A percentile compares a stretch with the other conserved stretches of the same genome.
These are phyloP conservation scores for Itoplectis maculator DNA, from an alignment of 2,888 invertebrate species.

Conservation along the genomic window DNA sequence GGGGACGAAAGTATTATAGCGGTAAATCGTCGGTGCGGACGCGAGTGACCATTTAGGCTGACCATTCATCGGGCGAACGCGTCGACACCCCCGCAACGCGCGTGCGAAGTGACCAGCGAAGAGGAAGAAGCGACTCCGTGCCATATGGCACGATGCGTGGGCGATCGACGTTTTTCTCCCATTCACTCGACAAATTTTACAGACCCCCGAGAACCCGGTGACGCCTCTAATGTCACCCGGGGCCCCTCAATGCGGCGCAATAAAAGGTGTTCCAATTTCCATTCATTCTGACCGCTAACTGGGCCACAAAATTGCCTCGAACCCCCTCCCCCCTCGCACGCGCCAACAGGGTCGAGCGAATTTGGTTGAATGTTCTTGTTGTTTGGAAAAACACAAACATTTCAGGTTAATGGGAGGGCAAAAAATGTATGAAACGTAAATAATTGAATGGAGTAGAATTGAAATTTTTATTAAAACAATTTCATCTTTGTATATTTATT, in stretches of 20 bases:
- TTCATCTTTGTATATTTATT: not conserved
- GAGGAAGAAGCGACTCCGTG: conserved; percentile 57
- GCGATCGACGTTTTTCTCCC: conserved; percentile 52
- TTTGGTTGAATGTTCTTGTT: not conserved
- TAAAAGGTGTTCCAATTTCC: conserved; percentile 54
- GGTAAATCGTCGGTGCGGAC: conserved; percentile 53
- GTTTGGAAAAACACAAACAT: not conserved
- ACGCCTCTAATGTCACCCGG: conserved; percentile 34
- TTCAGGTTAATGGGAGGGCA: not conserved
- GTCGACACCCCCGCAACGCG: conserved; percentile 60
- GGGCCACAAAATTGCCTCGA: conserved; percentile 56
- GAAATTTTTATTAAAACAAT: not conserved
- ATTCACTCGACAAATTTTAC: conserved; percentile 36
- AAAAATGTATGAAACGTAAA: conserved; percentile 9
- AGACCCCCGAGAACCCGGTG: conserved; percentile 29
- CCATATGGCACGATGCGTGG: conserved; percentile 65
- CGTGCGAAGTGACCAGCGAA: conserved; percentile 46
- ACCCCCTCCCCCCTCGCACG: not conserved
- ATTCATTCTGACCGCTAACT: conserved; percentile 57
- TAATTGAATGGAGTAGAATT: not conserved
- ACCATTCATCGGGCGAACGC: conserved; percentile 32
- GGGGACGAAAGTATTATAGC: not conserved
- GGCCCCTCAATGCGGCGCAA: conserved; percentile 18
- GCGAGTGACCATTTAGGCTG: conserved; percentile 56
- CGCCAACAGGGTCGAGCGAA: not conserved